Evolutionary conservation across 2,888 invertebrate species (phyloP), one percentile per base, ranked within the genome.

Genomic region (Dryocosmus kuriphilus): DNA sequence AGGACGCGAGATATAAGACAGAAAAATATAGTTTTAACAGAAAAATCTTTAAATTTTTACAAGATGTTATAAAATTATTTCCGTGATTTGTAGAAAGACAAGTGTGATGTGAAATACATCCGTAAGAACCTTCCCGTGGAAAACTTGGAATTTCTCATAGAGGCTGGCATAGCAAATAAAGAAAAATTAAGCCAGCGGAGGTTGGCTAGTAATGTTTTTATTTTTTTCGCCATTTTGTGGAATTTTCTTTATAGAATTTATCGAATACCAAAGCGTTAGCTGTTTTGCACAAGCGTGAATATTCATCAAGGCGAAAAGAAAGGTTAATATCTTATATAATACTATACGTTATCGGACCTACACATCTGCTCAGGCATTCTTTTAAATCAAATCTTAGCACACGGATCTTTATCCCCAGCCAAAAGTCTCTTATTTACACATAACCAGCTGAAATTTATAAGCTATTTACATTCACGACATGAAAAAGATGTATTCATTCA

Each of bases 231-330:
- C 30, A 71, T 46, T 46, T 16, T 27, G 30, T n/a, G 46, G 67
- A 51, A 71, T 71, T n/a, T 46, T 30, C 46, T 27, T 46, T 71
- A 71, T 51, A 71, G 46, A 46, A 71, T 71, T 71, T 19, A 71
- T 71, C 46, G 30, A 71, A 71, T 71, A 46, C 46, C 67, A 30
- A 71, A 51, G 67, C 30, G 67, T n/a, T 71, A 71, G 41, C 67
- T 71, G 51, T 71, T 67, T 71, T 71, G n/a, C 19, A 46, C n/a
- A 2, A 51, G 30, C 67, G 27, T n/a, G 19, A 71, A 51, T n/a
- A 51, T 46, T 71, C 46, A 30, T 71, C 67, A 71, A 71, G 67
- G 67, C 51, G 19, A 51, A 71, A 71, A 71, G 67, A 71, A 71
- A 71, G 67, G 67, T 71, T 30, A 46, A 71, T 30, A 46, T 71